Conservation (phyloP, 2,113 vertebrate genomes). For the Carassius gibelio region DNA sequence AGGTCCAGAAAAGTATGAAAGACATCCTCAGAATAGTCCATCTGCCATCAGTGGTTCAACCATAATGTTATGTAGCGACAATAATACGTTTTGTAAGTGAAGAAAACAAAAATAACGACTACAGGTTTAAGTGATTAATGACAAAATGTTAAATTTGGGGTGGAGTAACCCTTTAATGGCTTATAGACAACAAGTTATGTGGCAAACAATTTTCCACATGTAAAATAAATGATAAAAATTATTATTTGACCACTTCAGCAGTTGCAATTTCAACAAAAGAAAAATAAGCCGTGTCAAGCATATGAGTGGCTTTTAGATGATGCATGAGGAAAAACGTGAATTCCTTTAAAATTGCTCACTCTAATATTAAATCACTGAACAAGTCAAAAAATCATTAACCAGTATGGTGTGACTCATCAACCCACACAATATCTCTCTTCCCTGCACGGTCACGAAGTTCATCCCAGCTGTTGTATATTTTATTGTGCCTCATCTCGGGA, state of each 20-base stretch:
- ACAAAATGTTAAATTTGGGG: too few relatives aligned
- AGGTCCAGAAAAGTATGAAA: too few relatives aligned
- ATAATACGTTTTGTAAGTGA: too few relatives aligned
- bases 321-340: too few relatives aligned
- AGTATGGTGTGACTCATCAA: background rate
- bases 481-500: background rate
- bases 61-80: too few relatives aligned
- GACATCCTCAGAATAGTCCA: too few relatives aligned
- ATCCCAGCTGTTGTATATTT: background rate
- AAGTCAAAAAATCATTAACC: background rate
- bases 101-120: too few relatives aligned
- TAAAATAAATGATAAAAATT: background rate
- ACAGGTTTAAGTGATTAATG: too few relatives aligned
- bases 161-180: background rate
- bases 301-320: background rate
- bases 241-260: background rate
- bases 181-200: conserved; percentile 22
- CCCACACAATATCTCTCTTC: background rate
- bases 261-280: background rate
- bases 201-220: background rate
- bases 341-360: background rate
- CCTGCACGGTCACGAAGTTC: background rate
- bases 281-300: background rate
- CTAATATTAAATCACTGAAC: background rate
- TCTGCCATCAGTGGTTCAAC: too few relatives aligned